Evolutionary conservation across 1,140 invertebrate genomes (phyloP).

Genomic region (Ceratitis capitata): DNA sequence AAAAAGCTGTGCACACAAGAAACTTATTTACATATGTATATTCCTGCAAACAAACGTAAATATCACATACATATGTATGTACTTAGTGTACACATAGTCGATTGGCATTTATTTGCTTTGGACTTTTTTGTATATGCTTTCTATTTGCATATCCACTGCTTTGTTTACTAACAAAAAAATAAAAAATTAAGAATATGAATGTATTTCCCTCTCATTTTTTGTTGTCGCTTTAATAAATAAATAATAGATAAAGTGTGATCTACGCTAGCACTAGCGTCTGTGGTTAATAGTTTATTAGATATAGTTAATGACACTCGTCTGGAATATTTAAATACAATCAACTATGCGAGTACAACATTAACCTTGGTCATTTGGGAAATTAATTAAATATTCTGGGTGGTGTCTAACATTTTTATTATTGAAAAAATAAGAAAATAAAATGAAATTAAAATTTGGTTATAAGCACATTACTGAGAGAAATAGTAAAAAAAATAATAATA

Average conservation of each 20-base stretch:
- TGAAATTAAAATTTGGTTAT: no score
- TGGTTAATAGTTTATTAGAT: background rate
- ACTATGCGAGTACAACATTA: background rate
- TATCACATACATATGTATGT: background rate
- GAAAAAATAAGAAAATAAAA: no score
- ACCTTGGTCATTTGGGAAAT: background rate
- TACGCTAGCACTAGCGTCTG: background rate
- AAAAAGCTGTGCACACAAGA: background rate
- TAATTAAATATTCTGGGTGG: background rate
- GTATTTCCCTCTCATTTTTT: no score
- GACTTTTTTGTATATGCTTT: background rate
- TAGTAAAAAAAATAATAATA: no score
- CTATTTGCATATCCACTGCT: background rate
- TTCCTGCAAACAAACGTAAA: background rate
- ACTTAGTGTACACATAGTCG: background rate
- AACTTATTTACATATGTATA: background rate
- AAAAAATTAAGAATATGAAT: background rate
- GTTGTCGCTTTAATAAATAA: background rate
- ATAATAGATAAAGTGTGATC: background rate
- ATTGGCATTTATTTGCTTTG: background rate
- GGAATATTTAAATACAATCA: constrained; percentile 8
- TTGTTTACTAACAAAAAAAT: constrained; percentile 21
- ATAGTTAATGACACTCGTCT: background rate
- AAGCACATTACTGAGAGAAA: no score
- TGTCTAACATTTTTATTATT: background rate